A percentile compares a stretch with the other conserved stretches of the same genome.
Evolutionary conservation across 2,797 vertebrate genomes (phyloP).

Genomic region (Anolis apletophallus): DNA sequence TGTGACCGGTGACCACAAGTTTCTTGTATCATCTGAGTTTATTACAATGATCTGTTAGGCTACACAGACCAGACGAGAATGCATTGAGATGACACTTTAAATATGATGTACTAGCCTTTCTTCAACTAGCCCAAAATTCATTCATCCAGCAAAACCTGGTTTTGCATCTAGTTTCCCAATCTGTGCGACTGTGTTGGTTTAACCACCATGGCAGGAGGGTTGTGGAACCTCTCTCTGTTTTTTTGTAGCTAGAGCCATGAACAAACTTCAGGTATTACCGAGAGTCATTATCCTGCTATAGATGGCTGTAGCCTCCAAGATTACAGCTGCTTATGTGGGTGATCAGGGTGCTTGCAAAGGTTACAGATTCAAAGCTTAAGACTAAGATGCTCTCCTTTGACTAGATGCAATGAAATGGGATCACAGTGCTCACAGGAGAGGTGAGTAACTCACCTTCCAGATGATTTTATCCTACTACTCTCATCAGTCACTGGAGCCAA

Average conservation of each 20-base stretch:
- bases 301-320: neutral
- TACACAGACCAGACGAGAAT: neutral
- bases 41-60: neutral
- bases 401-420: rapidly evolving
- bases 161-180: neutral
- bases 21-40: neutral
- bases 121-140: neutral
- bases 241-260: neutral
- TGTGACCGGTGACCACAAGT: too few relatives aligned
- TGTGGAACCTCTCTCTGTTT: neutral
- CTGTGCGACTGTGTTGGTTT: constrained; percentile 14
- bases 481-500: neutral
- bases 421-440: neutral
- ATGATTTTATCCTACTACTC: too few relatives aligned
- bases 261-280: constrained; percentile 16
- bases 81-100: neutral
- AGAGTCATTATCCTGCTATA: neutral
- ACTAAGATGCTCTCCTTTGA: neutral
- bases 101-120: neutral
- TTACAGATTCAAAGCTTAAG: neutral
- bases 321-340: neutral
- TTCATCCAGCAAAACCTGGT: constrained; percentile 9
- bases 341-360: rapidly evolving
- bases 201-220: rapidly evolving
- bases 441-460: too few relatives aligned